A percentile compares a stretch with the other conserved stretches of the same genome.
These are phyloP conservation scores for Clarias gariepinus DNA, from an alignment of 2,113 vertebrate species.

Conservation along the genomic window DNA sequence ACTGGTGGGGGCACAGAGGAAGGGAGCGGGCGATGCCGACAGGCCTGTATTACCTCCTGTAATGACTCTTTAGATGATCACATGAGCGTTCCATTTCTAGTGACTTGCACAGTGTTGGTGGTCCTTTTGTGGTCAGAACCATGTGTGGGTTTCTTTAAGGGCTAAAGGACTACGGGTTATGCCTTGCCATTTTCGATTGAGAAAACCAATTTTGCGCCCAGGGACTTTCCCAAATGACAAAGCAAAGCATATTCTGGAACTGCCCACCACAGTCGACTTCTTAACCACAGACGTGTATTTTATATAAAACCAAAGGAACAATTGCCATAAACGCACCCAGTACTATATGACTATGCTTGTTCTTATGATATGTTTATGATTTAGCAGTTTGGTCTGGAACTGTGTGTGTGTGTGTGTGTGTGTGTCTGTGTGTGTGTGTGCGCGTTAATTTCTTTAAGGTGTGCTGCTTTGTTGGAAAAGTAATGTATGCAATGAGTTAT, in stretches of 20 bases:
- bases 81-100: constrained; percentile 39
- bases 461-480: background rate
- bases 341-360: constrained; percentile 24
- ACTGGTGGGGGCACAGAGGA: background rate
- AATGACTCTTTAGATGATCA: constrained; percentile 41
- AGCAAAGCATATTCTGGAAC: constrained; percentile 41
- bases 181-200: constrained; percentile 43
- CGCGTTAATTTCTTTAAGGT: background rate
- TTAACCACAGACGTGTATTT: constrained; percentile 31
- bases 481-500: background rate
- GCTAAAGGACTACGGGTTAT: constrained; percentile 37
- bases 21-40: constrained; percentile 18
- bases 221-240: constrained; percentile 52
- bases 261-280: constrained; percentile 27
- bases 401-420: background rate
- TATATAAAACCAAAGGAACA: constrained; percentile 45
- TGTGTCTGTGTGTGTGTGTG: background rate
- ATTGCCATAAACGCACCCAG: constrained; percentile 18
- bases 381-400: constrained; percentile 14
- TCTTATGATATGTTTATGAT: constrained; percentile 26
- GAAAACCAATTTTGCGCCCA: constrained; percentile 44
- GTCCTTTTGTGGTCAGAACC: constrained; percentile 47
- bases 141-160: constrained; percentile 42
- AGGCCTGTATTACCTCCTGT: constrained; percentile 39
- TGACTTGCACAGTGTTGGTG: constrained; percentile 48